phyloP scores from a whole-genome alignment of 1,140 invertebrate species.

The Aphelenchoides besseyi region DNA sequence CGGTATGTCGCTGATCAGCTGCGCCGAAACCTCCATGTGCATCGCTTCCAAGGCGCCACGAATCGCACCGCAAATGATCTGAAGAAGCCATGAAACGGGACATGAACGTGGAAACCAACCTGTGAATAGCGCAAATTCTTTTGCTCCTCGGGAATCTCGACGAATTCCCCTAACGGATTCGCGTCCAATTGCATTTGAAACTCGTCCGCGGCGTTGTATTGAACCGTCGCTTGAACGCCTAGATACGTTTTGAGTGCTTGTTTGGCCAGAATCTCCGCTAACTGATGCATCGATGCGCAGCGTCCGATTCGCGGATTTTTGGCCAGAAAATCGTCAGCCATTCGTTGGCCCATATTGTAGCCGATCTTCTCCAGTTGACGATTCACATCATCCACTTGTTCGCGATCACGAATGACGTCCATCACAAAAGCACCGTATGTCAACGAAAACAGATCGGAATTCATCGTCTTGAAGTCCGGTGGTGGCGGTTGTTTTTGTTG shows the following conservation, averaged over 20 bases:
- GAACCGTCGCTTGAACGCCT: constrained; percentile 66
- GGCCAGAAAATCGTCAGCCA: constrained; percentile 96
- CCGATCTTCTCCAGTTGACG: constrained; percentile 67
- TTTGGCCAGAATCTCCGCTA: constrained; percentile 89
- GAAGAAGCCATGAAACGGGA: too few relatives aligned
- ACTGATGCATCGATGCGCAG: constrained; percentile 92
- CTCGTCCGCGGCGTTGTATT: constrained; percentile 74
- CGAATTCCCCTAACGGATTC: constrained; percentile 96
- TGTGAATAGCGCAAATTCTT: constrained; percentile 84
- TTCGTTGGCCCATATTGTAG: constrained; percentile 93
- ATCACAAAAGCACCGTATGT: constrained; percentile 95
- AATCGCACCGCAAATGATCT: constrained; percentile 83
- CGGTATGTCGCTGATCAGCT: constrained; percentile 81
- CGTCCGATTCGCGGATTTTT: constrained; percentile 77
- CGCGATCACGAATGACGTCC: constrained; percentile 92
- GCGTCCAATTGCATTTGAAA: constrained; percentile 90
- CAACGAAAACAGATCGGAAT: constrained; percentile 81
- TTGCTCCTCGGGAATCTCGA: constrained; percentile 86
- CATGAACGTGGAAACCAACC: constrained; percentile 11
- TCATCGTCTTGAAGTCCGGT: constrained; percentile 24
- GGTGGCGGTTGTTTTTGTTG: background rate
- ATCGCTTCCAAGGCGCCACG: constrained; percentile 99
- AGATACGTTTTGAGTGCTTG: constrained; percentile 54
- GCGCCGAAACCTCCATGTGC: constrained; percentile 72
- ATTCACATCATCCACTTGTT: constrained; percentile 84